phyloP scores from a whole-genome alignment of 1,140 invertebrate genomes.

The Conopomorpha cramerella region DNA sequence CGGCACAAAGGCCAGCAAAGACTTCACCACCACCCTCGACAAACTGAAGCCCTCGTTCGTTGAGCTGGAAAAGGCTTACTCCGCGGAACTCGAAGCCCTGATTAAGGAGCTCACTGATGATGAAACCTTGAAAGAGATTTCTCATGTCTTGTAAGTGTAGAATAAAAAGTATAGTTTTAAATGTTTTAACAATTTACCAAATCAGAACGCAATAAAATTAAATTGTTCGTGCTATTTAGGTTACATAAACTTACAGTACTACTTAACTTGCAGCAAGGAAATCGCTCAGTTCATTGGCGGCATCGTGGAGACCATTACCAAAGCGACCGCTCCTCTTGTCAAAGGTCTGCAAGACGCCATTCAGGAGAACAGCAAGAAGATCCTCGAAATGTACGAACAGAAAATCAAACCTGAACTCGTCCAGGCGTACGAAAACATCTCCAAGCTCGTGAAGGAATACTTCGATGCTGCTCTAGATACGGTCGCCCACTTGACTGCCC shows the following conservation, averaged over 20 bases:
- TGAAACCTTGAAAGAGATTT: slow-evolving; percentile 67
- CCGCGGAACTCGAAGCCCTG: slow-evolving; percentile 64
- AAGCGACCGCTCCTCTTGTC: slow-evolving; percentile 45
- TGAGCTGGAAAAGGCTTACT: slow-evolving; percentile 62
- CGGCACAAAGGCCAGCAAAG: slow-evolving; percentile 34
- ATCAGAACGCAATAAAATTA: too few species aligned
- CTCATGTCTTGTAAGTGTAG: slow-evolving; percentile 67
- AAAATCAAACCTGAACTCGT: slow-evolving; percentile 55
- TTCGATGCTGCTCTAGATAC: slow-evolving; percentile 55
- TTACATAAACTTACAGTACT: background rate
- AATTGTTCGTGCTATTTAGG: too few species aligned
- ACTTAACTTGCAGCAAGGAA: slow-evolving; percentile 40
- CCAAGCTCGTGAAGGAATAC: slow-evolving; percentile 33
- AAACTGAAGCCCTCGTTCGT: slow-evolving; percentile 66
- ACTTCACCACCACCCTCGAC: slow-evolving; percentile 55
- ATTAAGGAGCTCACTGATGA: slow-evolving; percentile 69
- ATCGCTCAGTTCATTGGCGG: slow-evolving; percentile 52
- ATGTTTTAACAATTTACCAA: too few species aligned
- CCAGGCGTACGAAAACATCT: slow-evolving; percentile 57
- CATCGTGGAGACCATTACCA: slow-evolving; percentile 46
- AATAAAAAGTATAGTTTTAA: too few species aligned
- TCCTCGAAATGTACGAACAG: slow-evolving; percentile 26
- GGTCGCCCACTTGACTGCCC: slow-evolving; percentile 53
- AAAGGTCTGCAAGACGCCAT: slow-evolving; percentile 54
- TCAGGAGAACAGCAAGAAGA: slow-evolving; percentile 32